Conservation (phyloP, 2,888 invertebrate species). For the Chaetoderma sp. region DNA sequence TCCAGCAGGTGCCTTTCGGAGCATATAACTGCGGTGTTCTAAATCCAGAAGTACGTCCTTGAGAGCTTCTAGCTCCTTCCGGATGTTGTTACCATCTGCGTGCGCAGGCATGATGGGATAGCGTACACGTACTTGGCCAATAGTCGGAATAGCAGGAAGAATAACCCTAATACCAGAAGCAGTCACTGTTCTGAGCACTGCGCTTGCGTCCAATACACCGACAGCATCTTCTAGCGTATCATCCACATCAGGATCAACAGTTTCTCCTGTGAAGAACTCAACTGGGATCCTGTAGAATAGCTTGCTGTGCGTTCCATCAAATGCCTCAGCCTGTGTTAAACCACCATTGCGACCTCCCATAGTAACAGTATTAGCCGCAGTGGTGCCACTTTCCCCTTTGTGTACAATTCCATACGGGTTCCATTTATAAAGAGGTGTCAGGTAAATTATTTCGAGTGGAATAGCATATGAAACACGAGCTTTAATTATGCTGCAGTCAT, state of each 20-base stretch:
- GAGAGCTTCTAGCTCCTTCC: too few relatives aligned
- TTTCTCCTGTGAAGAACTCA: conserved; percentile 13
- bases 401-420: not conserved
- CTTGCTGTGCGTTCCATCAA: conserved; percentile 13
- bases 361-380: not conserved
- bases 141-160: not conserved
- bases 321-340: not conserved
- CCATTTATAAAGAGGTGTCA: not conserved
- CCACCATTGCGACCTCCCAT: not conserved
- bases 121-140: not conserved
- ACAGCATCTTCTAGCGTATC: not conserved
- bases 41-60: too few relatives aligned
- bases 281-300: conserved; percentile 16
- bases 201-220: not conserved
- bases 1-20: too few relatives aligned
- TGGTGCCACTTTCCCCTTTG: not conserved
- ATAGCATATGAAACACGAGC: not conserved
- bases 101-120: too few relatives aligned
- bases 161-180: not conserved
- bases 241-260: not conserved
- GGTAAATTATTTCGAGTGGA: too few relatives aligned
- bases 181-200: not conserved
- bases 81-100: too few relatives aligned
- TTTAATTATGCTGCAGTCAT: not conserved
- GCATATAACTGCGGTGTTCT: too few relatives aligned